phyloP scores from a whole-genome alignment of 1,140 invertebrate species.

The Pseudomyrmex concolor region DNA sequence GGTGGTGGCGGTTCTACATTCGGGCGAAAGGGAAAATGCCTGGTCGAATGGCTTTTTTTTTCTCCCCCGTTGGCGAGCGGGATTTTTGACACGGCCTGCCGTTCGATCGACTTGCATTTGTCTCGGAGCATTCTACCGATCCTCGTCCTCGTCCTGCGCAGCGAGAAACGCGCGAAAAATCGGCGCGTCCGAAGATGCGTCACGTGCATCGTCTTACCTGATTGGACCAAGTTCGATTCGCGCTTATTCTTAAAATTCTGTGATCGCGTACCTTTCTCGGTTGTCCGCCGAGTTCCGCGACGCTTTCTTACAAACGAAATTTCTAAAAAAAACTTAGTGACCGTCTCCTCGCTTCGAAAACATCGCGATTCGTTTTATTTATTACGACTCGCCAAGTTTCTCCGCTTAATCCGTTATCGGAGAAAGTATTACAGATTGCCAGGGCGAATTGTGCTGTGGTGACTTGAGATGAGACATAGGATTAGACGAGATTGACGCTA shows the following conservation, averaged over 20 bases:
- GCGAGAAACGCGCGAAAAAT: conserved; percentile 37
- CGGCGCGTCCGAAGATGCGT: conserved; percentile 55
- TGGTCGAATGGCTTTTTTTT: conserved; percentile 77
- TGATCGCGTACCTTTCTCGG: background rate
- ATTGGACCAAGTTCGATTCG: background rate
- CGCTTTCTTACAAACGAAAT: background rate
- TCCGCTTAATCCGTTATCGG: conserved; percentile 55
- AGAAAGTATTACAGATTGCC: conserved; percentile 61
- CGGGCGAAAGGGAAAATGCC: conserved; percentile 83
- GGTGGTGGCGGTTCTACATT: conserved; percentile 70
- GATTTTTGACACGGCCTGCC: conserved; percentile 81
- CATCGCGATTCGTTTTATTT: conserved; percentile 10
- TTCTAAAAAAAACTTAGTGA: conserved; percentile 1
- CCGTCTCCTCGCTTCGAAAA: background rate
- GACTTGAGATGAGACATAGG: conserved; percentile 70
- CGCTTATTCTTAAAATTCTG: background rate
- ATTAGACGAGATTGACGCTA: conserved; percentile 63
- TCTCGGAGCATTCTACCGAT: conserved; percentile 72
- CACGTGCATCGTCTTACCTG: conserved; percentile 36
- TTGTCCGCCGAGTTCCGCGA: background rate
- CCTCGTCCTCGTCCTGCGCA: conserved; percentile 69
- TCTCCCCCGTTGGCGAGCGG: conserved; percentile 71
- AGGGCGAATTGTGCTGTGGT: conserved; percentile 46
- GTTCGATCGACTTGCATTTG: conserved; percentile 83
- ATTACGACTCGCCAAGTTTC: conserved; percentile 12